A percentile compares a stretch with the other conserved stretches of the same genome.
These are phyloP conservation scores for Caranx ignobilis DNA, from an alignment of 2,113 vertebrate genomes.

Conservation along the genomic window DNA sequence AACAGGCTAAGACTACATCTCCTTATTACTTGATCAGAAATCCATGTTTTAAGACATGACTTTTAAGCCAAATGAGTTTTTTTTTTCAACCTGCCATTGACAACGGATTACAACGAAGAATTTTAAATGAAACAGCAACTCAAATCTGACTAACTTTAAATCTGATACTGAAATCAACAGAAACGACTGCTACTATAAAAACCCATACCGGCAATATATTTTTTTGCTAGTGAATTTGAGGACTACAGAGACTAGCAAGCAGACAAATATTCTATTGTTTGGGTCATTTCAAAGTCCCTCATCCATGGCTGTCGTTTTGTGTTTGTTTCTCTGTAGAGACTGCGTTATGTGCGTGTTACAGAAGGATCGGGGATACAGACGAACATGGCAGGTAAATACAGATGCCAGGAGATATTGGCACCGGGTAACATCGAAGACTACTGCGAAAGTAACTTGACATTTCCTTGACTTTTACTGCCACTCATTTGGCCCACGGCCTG, in stretches of 20 bases:
- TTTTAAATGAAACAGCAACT: conserved; percentile 70
- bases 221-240: conserved; percentile 67
- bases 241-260: conserved; percentile 70
- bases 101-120: conserved; percentile 48
- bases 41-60: conserved; percentile 78
- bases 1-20: conserved; percentile 74
- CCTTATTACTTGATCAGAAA: conserved; percentile 72
- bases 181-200: conserved; percentile 69
- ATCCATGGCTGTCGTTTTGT: conserved; percentile 82
- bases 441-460: conserved; percentile 85
- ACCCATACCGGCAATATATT: conserved; percentile 70
- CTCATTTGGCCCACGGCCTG: conserved; percentile 74
- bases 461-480: conserved; percentile 82
- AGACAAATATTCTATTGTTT: conserved; percentile 76
- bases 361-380: conserved; percentile 77
- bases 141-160: conserved; percentile 82
- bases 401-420: conserved; percentile 89
- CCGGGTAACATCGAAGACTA: conserved; percentile 86
- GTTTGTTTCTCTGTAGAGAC: conserved; percentile 76
- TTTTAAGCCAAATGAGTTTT: conserved; percentile 60
- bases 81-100: conserved; percentile 60
- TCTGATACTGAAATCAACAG: conserved; percentile 71
- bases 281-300: conserved; percentile 89
- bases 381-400: conserved; percentile 84
- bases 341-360: conserved; percentile 76